Conservation (phyloP, 2,797 vertebrate genomes). For the Pseudomugil tenellus region DNA sequence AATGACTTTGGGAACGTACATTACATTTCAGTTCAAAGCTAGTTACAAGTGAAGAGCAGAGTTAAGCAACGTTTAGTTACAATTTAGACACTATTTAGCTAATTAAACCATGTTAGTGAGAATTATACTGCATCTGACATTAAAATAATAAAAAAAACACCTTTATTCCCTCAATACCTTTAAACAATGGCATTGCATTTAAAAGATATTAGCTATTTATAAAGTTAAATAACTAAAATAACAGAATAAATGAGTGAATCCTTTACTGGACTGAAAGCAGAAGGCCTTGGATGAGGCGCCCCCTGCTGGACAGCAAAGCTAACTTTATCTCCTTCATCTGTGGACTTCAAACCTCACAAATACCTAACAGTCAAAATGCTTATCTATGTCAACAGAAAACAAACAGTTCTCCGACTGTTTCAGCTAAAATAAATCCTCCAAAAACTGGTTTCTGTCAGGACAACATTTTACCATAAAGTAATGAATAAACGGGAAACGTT, state of each 20-base stretch:
- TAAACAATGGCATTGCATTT: no score
- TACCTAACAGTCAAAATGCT: neutral
- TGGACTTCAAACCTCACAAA: constrained; percentile 11
- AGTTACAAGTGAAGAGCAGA: neutral
- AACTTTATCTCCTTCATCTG: neutral
- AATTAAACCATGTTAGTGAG: no score
- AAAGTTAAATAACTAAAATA: no score
- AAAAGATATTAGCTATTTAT: no score
- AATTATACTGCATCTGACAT: no score
- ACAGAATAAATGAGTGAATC: neutral
- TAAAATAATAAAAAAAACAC: no score
- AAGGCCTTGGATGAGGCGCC: constrained; percentile 15
- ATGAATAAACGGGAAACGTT: neutral
- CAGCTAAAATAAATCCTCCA: neutral
- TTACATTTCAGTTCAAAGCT: neutral
- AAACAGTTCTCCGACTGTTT: neutral
- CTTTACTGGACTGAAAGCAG: neutral
- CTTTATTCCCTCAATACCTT: no score
- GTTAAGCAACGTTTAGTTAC: neutral
- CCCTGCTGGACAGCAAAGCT: constrained; percentile 43
- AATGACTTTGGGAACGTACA: no score
- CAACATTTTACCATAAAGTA: neutral
- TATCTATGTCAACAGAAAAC: constrained; percentile 5
- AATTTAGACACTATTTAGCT: no score
- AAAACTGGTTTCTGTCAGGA: neutral